Evolutionary conservation across 37 sponge, comb jelly and placozoan species (phyloP), one percentile per base, ranked within the genome.

Genomic region (Aplysina aerophoba): DNA sequence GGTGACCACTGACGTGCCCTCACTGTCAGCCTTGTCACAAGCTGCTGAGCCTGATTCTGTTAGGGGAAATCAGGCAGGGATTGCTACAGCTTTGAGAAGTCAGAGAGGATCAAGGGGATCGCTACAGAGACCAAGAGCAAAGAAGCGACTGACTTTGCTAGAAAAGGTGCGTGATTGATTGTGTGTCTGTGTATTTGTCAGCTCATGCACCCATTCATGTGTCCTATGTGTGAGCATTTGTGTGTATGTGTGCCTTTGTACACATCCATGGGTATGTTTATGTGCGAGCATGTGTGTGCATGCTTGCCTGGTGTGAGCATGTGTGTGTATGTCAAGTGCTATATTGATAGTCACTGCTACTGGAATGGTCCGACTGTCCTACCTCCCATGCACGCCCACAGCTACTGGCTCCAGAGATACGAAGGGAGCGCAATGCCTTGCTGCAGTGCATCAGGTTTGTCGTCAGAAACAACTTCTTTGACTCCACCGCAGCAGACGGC

Each of bases 371-470:
- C n/a, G n/a, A n/a, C n/a, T n/a, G n/a, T n/a, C n/a, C n/a, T 73
- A 0, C 8, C 56, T 35, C n/a, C 33, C 22, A 37, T 83, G 21
- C 34, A 19, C 81, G 34, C 57, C 0, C 40, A 21, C 57, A 94
- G 93, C 81, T 97, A 4, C 80, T 97, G 73, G 89, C 91, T n/a
- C 80, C 84, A n/a, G 97, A 97, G 27, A 92, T 97, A 5, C 71
- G 89, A 0, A 34, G 84, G 50, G 97, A 97, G 55, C 78, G 90
- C 60, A 97, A 97, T 68, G 77, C 82, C 22, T 61, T 97, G 3
- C 81, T 97, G 14, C 97, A 97, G 88, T 97, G 97, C 62, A 85
- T 97, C 79, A 66, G 86, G 33, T 69, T 90, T 79, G 89, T 92
- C 17, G 88, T 94, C 25, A 50, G 79, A 24, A 79, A 89, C 27